Evolutionary conservation across 2,113 vertebrate species (phyloP), one percentile per base, ranked within the genome.

Genomic region (Carettochelys insculpta): DNA sequence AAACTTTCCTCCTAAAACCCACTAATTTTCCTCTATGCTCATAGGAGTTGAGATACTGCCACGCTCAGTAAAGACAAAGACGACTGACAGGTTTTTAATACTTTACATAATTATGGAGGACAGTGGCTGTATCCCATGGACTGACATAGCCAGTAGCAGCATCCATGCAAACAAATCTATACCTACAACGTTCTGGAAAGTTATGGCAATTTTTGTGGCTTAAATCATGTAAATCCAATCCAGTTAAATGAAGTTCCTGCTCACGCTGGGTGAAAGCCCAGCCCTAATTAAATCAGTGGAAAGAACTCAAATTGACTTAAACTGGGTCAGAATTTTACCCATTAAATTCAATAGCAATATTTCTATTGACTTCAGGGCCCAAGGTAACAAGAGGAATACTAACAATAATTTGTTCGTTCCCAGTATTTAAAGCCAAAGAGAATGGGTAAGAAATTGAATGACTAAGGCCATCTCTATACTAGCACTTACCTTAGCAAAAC

Each of bases 1-100:
- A 0, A 2, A 45, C 27, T 20, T 11, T 24, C 38, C 2, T 22
- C 48, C 41, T 41, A 11, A 53, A 80, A 41, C 27, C 43, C 84
- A n/a, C n/a, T n/a, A n/a, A 65, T 92, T 84, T 84, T 27, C 19
- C 50, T 13, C n/a, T n/a, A 8, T 78, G 77, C 22, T 95, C 85
- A 56, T 0, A 14, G 41, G 85, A 51, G 51, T 31, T 29, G 47
- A 29, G 38, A 81, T 71, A 14, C n/a, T 52, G 48, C 4, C 68
- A 43, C 5, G 5, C 61, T 2, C 45, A 20, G 41, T 52, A 61
- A 16, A 73, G 68, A 43, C 22, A 71, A 43, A 27, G 68, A 73
- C 25, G 20, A 31, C 25, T 6, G 22, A 34, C 10, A 1, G 25
- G n/a, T 54, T 43, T 41, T 45, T 80, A 53, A 43, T 27, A 16